Base-by-base conservation (phyloP, 2,797 vertebrate species). In the Sebastes steindachneri region DNA sequence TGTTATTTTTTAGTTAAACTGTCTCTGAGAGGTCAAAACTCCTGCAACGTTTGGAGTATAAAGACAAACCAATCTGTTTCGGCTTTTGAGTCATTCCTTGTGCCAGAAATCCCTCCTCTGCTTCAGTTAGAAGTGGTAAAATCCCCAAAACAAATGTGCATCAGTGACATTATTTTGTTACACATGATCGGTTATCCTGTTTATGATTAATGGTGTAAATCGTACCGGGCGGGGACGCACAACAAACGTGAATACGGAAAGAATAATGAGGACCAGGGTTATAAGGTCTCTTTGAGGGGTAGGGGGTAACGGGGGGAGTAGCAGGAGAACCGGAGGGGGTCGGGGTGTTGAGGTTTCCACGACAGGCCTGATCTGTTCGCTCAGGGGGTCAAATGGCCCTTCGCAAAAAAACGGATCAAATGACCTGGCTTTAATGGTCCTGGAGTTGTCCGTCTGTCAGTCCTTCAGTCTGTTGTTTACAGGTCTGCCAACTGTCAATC, bases 401-500 rank as follows among this genome's bases (percentile, higher is more conserved):
- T 70, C 29, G 54, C 71, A 79, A 83, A 85, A 85, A 85, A 79
- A 29, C 53, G 21, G 79, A 92, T 92, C 91, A 54, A 75, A 89
- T 93, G 83, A 88, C 91, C 79, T 33, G 65, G 29, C 80, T 79
- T 74, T 84, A 86, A 88, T 88, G 82, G 69, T 82, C 64, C 73
- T 83, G 77, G 80, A 81, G 81, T 73, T 92, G 83, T 86, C 80
- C 2, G 58, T 83, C 71, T 78, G 79, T 93, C 90, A 88, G 77
- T 83, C 79, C 80, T 55, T 87, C 80, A 57, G 63, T 66, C 67
- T 80, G 81, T 74, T 48, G 78, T 92, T 88, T 90, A 88, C 78
- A 68, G 64, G 79, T 79, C 90, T 91, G 86, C 89, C 75, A 73
- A 79, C 77, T 93, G 89, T 94, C 94, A 93, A 73, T 93, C 91